Evolutionary conservation across 2,797 vertebrate species (phyloP), one percentile per base, ranked within the genome.

Genomic region (Tarsius wallacei): DNA sequence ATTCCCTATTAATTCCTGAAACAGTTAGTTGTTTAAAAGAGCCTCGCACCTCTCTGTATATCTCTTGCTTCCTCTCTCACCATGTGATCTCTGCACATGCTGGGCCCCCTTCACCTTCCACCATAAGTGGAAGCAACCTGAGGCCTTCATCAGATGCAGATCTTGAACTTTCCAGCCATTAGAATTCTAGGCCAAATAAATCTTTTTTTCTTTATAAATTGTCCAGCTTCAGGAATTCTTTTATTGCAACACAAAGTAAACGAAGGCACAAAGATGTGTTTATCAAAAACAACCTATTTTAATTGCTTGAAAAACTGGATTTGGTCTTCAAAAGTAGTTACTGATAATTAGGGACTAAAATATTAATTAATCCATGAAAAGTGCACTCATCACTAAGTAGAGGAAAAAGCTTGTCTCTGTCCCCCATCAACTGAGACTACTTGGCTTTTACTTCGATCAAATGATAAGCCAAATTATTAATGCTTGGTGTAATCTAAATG

Each of bases 361-460:
- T 70, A 19, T 55, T 71, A 59, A 93, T 83, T 70, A 81, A 89
- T 17, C 49, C 33, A 57, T 68, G n/a, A 95, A 88, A 31, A 82
- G 36, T 14, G 9, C 15, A 21, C 2, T 82, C n/a, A 51, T 81
- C 16, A 59, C 17, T 36, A 91, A 26, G 8, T 31, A 16, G 4
- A 51, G 73, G 28, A n/a, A 42, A 59, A 82, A 16, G 36, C 21
- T 36, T 31, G 17, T 36, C 66, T 91, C n/a, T 94, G 9, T 87
- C 86, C 36, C 86, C 83, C 70, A 76, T 7, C n/a, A 55, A 33
- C 12, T 26, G 26, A 55, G 26, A 53, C 17, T 12, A 21, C 14
- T 47, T 88, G 31, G 17, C 73, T 61, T 21, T 19, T 21, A 13
- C 24, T 73, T 24, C 78, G 31, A 51, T 57, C 71, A 78, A 76